These are phyloP conservation scores for Agonopterix heracliana DNA, from an alignment of 2,888 invertebrate genomes.

Conservation along the genomic window DNA sequence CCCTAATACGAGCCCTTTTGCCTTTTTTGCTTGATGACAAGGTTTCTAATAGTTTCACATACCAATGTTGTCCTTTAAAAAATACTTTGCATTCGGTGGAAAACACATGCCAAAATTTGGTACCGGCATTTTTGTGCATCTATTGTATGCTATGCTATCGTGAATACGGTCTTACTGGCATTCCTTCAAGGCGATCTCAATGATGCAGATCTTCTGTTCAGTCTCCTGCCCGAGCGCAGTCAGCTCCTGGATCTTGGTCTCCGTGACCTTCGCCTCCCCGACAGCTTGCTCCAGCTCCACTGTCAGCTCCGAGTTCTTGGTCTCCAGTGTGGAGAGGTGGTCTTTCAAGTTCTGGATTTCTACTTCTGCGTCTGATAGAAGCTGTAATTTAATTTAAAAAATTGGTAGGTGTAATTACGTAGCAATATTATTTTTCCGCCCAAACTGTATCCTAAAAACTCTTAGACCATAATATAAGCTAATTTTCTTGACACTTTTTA, in stretches of 20 bases:
- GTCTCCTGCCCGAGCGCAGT: slow-evolving; percentile 5
- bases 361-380: slow-evolving; percentile 13
- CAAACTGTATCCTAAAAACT: too few relatives aligned
- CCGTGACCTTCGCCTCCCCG: slow-evolving; percentile 13
- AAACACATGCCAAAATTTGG: too few relatives aligned
- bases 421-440: too few relatives aligned
- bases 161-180: too few relatives aligned
- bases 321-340: slow-evolving; percentile 14
- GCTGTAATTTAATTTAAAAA: slow-evolving; percentile 14
- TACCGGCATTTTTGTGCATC: too few relatives aligned
- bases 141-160: too few relatives aligned
- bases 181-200: slow-evolving; percentile 13
- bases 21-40: too few relatives aligned
- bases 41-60: too few relatives aligned
- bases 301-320: slow-evolving; percentile 15
- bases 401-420: neutral
- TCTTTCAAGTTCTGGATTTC: slow-evolving; percentile 18
- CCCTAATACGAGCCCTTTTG: too few relatives aligned
- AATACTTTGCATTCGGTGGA: too few relatives aligned
- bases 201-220: slow-evolving; percentile 14
- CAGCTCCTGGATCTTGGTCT: slow-evolving; percentile 17
- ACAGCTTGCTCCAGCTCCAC: slow-evolving; percentile 12
- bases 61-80: too few relatives aligned
- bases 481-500: too few relatives aligned
- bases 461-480: neutral